Evolutionary conservation across 2,113 vertebrate species (phyloP), one percentile per base, ranked within the genome.

Genomic region (Lepisosteus osseus): DNA sequence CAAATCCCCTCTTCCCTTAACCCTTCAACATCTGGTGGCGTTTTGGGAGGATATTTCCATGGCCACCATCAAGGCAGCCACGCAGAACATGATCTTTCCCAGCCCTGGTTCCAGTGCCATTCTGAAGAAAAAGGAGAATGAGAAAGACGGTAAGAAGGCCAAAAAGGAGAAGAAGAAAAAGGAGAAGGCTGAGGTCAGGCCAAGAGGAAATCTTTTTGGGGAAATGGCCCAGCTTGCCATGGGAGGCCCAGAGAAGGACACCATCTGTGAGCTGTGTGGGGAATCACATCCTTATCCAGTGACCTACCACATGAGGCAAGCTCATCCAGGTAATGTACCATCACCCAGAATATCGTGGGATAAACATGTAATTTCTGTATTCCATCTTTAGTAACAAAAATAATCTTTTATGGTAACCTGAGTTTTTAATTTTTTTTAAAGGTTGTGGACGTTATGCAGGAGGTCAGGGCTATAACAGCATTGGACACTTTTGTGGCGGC

Each of bases 81-180:
- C 96, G 59, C 97, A 99, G 84, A 99, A 99, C 81, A 99, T 99
- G 97, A 99, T 99, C 76, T 98, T 99, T 81, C 97, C 97, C 72
- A 99, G 97, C 82, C 97, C 96, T 0, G 97, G 97, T 11, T 99
- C 97, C 67, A 98, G 96, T 56, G 97, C 97, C 14, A 95, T 99
- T 14, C 82, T 99, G 54, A 99, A 98, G 79, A 98, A 97, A 86
- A 99, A 98, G 77, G 97, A 99, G 47, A 93, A 90, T 57, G 97
- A 98, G 70, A 98, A 99, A 85, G 97, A 99, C 73, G 87, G 81
- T 78, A 99, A 98, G 75, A 99, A 97, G 81, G 54, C 92, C 3
- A 99, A 98, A 87, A 99, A 99, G 80, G 97, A 99, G 80, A 99
- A 99, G 81, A 99, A 99, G 93, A 99, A 98, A 74, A 94, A 98